Conservation (phyloP, 1,140 invertebrate species). For the Meteorus sp. region DNA sequence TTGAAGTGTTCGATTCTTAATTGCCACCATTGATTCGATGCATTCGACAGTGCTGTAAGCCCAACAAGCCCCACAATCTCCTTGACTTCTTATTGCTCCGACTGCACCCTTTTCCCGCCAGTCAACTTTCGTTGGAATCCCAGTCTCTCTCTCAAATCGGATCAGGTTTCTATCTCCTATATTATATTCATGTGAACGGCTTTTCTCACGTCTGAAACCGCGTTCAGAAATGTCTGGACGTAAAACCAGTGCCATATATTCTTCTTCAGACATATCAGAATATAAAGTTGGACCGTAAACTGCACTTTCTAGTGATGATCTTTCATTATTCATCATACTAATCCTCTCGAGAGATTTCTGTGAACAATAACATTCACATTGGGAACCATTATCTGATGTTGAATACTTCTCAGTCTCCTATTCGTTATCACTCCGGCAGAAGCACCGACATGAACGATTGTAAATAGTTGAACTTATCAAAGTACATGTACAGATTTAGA, state of each 20-base stretch:
- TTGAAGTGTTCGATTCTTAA: conserved; percentile 65
- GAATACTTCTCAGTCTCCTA: not conserved
- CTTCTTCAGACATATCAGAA: conserved; percentile 73
- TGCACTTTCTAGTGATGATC: conserved; percentile 62
- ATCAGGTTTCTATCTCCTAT: conserved; percentile 6
- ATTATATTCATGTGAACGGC: conserved; percentile 37
- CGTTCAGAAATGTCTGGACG: conserved; percentile 40
- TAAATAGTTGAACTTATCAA: not conserved
- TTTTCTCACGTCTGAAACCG: conserved; percentile 36
- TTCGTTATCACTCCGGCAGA: not conserved
- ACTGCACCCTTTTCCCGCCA: conserved; percentile 74
- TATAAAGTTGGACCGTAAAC: conserved; percentile 73
- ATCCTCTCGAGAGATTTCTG: conserved; percentile 67
- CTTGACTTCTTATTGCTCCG: conserved; percentile 72
- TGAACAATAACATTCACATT: conserved; percentile 17
- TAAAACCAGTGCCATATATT: conserved; percentile 66
- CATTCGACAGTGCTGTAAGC: conserved; percentile 80
- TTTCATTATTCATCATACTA: conserved; percentile 63
- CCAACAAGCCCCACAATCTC: conserved; percentile 84
- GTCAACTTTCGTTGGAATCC: conserved; percentile 43
- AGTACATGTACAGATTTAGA: not conserved
- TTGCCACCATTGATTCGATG: conserved; percentile 76
- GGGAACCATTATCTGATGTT: not conserved
- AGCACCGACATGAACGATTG: not conserved
- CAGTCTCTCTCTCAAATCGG: conserved; percentile 36